phyloP scores from a whole-genome alignment of 2,113 vertebrate species.

The Pollachius pollachius region DNA sequence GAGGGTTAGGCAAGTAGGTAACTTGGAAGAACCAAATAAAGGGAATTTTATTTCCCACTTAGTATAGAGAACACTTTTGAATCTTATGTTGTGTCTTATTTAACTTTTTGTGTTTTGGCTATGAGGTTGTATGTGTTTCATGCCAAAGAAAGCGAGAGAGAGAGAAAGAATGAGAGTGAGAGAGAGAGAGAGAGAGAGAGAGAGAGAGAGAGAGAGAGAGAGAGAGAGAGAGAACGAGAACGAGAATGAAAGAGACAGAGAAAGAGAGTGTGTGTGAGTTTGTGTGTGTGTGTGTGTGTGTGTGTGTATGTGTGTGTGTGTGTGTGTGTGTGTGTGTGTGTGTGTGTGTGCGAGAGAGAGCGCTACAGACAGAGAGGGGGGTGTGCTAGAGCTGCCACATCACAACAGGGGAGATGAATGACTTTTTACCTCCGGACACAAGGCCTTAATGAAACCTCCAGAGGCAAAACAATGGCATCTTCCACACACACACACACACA shows the following conservation, averaged over 20 bases:
- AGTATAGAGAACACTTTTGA: too few relatives aligned
- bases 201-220: constrained; percentile 32
- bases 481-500: constrained; percentile 36
- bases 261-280: constrained; percentile 22
- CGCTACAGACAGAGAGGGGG: too few relatives aligned
- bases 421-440: constrained; percentile 79
- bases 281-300: constrained; percentile 13
- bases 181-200: too few relatives aligned
- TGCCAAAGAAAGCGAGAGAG: constrained; percentile 18
- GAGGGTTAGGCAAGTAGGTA: too few relatives aligned
- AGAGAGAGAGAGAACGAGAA: constrained; percentile 24
- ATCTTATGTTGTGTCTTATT: too few relatives aligned
- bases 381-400: constrained; percentile 68
- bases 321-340: too few relatives aligned
- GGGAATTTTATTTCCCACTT: too few relatives aligned
- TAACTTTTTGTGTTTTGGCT: too few relatives aligned
- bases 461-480: constrained; percentile 78
- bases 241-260: constrained; percentile 4
- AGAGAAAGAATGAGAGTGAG: too few relatives aligned
- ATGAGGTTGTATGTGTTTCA: too few relatives aligned
- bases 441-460: constrained; percentile 82
- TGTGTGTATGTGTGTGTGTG: too few relatives aligned
- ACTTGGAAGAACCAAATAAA: too few relatives aligned
- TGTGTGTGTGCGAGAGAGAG: constrained; percentile 6
- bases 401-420: constrained; percentile 78